phyloP scores from a whole-genome alignment of 1,140 invertebrate genomes.

The Prorops nasuta region DNA sequence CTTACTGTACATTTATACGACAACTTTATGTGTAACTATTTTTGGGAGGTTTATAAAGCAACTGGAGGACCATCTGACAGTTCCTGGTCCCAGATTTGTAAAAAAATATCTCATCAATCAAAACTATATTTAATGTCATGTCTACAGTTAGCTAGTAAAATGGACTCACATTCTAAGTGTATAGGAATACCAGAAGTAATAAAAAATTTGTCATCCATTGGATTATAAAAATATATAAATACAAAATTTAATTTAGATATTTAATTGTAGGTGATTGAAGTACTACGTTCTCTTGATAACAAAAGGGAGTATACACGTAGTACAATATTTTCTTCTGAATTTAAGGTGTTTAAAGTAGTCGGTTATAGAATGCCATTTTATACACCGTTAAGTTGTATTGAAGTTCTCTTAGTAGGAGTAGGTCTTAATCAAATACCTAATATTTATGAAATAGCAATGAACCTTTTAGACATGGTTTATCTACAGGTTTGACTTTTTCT shows the following conservation, averaged over 20 bases:
- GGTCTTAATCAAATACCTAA: conserved; percentile 23
- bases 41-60: conserved; percentile 30
- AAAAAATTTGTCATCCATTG: not conserved
- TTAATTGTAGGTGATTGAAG: conserved; percentile 24
- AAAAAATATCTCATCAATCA: conserved; percentile 19
- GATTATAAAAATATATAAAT: too few species aligned
- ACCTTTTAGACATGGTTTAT: conserved; percentile 37
- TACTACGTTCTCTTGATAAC: conserved; percentile 25
- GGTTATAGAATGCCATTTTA: conserved; percentile 33
- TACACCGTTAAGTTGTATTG: conserved; percentile 35
- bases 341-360: conserved; percentile 34
- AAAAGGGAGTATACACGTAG: conserved; percentile 22
- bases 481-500: conserved; percentile 33
- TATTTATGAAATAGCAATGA: conserved; percentile 17
- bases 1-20: conserved; percentile 45
- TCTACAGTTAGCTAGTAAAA: conserved; percentile 44
- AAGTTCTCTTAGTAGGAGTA: conserved; percentile 33
- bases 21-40: conserved; percentile 35
- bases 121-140: conserved; percentile 37
- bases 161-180: conserved; percentile 29
- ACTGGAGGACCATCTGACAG: not conserved
- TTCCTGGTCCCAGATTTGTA: conserved; percentile 16
- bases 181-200: conserved; percentile 34
- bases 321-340: conserved; percentile 32
- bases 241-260: not conserved